Conservation (phyloP, 2,797 vertebrate genomes). For the Sebastes diaconus region DNA sequence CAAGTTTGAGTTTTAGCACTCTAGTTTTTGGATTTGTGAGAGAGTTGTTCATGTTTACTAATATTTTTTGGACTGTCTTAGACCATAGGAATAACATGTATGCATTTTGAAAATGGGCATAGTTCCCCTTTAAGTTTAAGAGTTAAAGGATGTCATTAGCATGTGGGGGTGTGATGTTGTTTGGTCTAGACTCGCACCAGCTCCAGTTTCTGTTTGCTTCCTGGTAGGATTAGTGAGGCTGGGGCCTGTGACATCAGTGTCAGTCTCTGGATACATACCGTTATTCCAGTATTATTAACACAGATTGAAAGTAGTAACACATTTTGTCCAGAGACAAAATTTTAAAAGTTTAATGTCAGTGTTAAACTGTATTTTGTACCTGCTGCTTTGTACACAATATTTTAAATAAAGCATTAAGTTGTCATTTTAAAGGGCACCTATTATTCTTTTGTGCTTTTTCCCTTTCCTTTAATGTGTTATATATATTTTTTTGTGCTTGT, state of each 20-base stretch:
- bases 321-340: not conserved
- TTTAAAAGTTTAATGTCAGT: not conserved
- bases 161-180: constrained; percentile 45
- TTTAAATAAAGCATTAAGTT: constrained; percentile 1
- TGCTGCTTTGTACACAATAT: not conserved
- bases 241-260: constrained; percentile 33
- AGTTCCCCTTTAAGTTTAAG: not conserved
- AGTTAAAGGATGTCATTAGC: constrained; percentile 34
- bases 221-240: constrained; percentile 57
- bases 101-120: too few relatives aligned
- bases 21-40: too few relatives aligned
- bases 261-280: constrained; percentile 12
- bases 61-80: too few relatives aligned
- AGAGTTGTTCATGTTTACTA: too few relatives aligned
- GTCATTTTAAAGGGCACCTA: too few relatives aligned
- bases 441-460: too few relatives aligned
- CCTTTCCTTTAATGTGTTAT: too few relatives aligned
- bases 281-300: constrained; percentile 1
- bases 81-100: too few relatives aligned
- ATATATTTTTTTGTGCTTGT: too few relatives aligned
- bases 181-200: constrained; percentile 59
- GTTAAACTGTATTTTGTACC: not conserved
- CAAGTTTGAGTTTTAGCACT: too few relatives aligned
- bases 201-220: constrained; percentile 67
- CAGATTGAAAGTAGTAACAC: not conserved